Percentiles rank a stretch among this genome's conserved stretches.
These are phyloP conservation scores for Campopleginae sp. DNA, from an alignment of 2,888 invertebrate species.

Conservation along the genomic window DNA sequence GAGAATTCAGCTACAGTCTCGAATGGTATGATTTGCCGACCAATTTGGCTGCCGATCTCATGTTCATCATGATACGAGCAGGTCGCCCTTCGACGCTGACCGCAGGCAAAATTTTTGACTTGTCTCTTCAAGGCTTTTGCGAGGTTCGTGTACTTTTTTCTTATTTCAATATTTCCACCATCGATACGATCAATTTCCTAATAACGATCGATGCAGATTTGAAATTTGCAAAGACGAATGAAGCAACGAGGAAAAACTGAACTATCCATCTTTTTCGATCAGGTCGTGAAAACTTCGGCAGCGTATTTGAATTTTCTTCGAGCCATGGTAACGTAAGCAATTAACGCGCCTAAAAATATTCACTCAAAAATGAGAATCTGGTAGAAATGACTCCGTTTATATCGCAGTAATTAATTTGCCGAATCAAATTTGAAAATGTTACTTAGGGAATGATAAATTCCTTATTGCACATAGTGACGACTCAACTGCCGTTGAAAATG, in stretches of 20 bases:
- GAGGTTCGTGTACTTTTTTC: slow-evolving; percentile 71
- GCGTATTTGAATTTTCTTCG: slow-evolving; percentile 78
- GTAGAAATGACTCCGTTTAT: background rate
- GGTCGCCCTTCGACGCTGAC: slow-evolving; percentile 76
- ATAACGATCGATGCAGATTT: background rate
- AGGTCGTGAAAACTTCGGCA: slow-evolving; percentile 78
- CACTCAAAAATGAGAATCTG: background rate
- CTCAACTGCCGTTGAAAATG: background rate
- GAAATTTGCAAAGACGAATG: background rate
- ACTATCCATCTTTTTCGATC: slow-evolving; percentile 26
- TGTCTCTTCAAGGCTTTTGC: slow-evolving; percentile 77
- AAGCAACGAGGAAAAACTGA: slow-evolving; percentile 1
- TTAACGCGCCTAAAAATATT: background rate
- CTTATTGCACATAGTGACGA: background rate
- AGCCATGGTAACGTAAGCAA: slow-evolving; percentile 70
- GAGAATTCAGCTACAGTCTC: slow-evolving; percentile 72
- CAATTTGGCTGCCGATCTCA: slow-evolving; percentile 68
- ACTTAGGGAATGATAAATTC: background rate
- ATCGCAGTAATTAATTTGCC: background rate
- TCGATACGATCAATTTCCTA: background rate
- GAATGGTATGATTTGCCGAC: slow-evolving; percentile 76
- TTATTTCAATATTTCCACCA: background rate
- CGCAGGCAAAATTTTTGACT: slow-evolving; percentile 78
- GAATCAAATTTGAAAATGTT: background rate
- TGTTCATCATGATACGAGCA: slow-evolving; percentile 75